Evolutionary conservation across 2,113 vertebrate genomes (phyloP).

Genomic region (Phoenicopterus ruber): DNA sequence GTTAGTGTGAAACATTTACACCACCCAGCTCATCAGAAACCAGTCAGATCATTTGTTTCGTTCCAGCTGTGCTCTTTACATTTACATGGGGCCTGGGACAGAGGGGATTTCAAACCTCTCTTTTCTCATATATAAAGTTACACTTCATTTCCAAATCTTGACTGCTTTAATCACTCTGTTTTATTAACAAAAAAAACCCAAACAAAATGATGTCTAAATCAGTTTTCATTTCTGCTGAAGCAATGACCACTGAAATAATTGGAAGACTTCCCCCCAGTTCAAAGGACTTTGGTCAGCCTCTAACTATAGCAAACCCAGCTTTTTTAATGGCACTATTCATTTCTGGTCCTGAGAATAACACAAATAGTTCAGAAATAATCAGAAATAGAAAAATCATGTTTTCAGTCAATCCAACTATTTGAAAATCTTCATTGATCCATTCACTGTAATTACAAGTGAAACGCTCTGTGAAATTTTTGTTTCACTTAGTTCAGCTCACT

Average conservation of each 20-base stretch:
- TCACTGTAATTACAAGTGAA: not conserved
- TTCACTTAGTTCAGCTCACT: not conserved
- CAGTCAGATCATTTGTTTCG: constrained; percentile 39
- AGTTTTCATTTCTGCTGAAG: not conserved
- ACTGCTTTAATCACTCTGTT: not conserved
- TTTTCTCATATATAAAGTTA: not conserved
- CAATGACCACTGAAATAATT: not conserved
- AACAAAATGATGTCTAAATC: not conserved
- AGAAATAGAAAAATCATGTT: not conserved
- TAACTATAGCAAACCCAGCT: not conserved
- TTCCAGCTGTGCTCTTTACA: constrained; percentile 12
- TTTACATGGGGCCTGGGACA: not conserved
- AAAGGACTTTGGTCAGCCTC: not conserved
- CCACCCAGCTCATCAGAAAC: constrained; percentile 48
- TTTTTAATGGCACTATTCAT: not conserved
- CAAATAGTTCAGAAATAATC: not conserved
- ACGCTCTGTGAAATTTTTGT: not conserved
- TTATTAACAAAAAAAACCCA: not conserved
- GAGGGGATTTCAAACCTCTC: not conserved
- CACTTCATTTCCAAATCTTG: not conserved
- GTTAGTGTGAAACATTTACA: constrained; percentile 38
- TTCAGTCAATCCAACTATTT: not conserved
- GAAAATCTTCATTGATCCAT: not conserved
- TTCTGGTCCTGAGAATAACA: not conserved
- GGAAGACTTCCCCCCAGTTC: not conserved